These are phyloP conservation scores for Drosophila santomea DNA, from an alignment of 1,140 invertebrate genomes.

Conservation along the genomic window DNA sequence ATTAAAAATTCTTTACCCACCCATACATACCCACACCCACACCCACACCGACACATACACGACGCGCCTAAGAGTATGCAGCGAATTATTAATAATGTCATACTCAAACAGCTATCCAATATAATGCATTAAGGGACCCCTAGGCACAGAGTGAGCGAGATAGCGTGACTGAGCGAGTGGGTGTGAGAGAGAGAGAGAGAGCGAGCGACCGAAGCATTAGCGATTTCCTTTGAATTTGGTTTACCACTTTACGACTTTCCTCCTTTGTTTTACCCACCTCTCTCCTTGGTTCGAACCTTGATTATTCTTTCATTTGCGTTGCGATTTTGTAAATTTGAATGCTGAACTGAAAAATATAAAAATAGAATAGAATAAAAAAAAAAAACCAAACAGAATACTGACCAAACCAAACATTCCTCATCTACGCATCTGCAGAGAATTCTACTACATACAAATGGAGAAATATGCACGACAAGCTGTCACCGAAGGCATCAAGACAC, in stretches of 20 bases:
- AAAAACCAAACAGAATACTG: slow-evolving; percentile 69
- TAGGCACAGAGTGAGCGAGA: slow-evolving; percentile 38
- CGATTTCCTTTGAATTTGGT: slow-evolving; percentile 59
- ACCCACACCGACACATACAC: slow-evolving; percentile 24
- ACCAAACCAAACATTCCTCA: slow-evolving; percentile 80
- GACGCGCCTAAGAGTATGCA: slow-evolving; percentile 71
- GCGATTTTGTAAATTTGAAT: slow-evolving; percentile 79
- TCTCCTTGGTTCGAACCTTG: slow-evolving; percentile 19
- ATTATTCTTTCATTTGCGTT: slow-evolving; percentile 28
- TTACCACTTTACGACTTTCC: slow-evolving; percentile 38
- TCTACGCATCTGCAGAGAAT: slow-evolving; percentile 93
- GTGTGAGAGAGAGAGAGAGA: slow-evolving; percentile 14
- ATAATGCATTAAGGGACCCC: slow-evolving; percentile 74
- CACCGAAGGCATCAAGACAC: slow-evolving; percentile 96
- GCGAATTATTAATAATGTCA: slow-evolving; percentile 84
- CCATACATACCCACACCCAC: slow-evolving; percentile 22
- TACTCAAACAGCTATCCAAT: slow-evolving; percentile 78
- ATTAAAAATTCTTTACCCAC: slow-evolving; percentile 83
- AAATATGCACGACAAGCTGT: slow-evolving; percentile 99
- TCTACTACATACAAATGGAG: slow-evolving; percentile 99
- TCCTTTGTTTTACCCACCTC: slow-evolving; percentile 18
- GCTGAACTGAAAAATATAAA: slow-evolving; percentile 48
- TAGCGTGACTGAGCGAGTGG: slow-evolving; percentile 2
- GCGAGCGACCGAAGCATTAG: slow-evolving; percentile 34
- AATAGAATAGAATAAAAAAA: slow-evolving; percentile 51